These are phyloP conservation scores for Apis dorsata DNA, from an alignment of 1,140 invertebrate genomes.

Conservation along the genomic window DNA sequence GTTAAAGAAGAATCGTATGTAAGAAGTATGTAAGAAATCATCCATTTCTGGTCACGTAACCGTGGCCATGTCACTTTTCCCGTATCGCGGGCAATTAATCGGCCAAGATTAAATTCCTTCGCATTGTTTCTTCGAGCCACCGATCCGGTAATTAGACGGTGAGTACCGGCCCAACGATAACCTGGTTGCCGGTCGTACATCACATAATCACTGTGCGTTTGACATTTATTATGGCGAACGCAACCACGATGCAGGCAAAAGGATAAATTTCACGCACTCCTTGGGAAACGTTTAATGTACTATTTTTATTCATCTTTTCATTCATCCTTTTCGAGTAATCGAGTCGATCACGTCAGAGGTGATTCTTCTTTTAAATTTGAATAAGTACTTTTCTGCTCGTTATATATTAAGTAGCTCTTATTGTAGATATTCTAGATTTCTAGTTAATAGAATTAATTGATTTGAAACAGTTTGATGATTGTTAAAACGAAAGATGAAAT, in stretches of 20 bases:
- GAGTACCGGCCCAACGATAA: slow-evolving; percentile 21
- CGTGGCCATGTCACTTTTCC: slow-evolving; percentile 31
- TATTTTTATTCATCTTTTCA: slow-evolving; percentile 45
- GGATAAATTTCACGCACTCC: slow-evolving; percentile 48
- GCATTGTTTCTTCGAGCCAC: slow-evolving; percentile 28
- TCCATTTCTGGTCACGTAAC: slow-evolving; percentile 7
- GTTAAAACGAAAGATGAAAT: too few relatives aligned
- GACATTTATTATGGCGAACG: slow-evolving; percentile 55
- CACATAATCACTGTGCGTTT: slow-evolving; percentile 56
- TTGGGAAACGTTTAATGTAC: slow-evolving; percentile 38
- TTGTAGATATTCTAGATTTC: too few relatives aligned
- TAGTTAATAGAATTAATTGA: too few relatives aligned
- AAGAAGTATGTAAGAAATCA: too few relatives aligned
- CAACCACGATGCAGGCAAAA: slow-evolving; percentile 47
- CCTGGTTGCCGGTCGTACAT: slow-evolving; percentile 43
- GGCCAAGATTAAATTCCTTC: slow-evolving; percentile 32
- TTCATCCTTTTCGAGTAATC: background rate
- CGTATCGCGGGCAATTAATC: slow-evolving; percentile 38
- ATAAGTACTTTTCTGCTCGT: too few relatives aligned
- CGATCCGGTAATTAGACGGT: slow-evolving; percentile 45
- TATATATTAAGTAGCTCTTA: too few relatives aligned
- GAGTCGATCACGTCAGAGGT: too few relatives aligned
- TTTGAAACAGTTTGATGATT: too few relatives aligned
- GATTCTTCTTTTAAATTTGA: too few relatives aligned
- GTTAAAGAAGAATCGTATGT: too few relatives aligned